A percentile compares a stretch with the other conserved stretches of the same genome.
These are phyloP conservation scores for Phyto melanocephala DNA, from an alignment of 2,888 invertebrate species.

Conservation along the genomic window DNA sequence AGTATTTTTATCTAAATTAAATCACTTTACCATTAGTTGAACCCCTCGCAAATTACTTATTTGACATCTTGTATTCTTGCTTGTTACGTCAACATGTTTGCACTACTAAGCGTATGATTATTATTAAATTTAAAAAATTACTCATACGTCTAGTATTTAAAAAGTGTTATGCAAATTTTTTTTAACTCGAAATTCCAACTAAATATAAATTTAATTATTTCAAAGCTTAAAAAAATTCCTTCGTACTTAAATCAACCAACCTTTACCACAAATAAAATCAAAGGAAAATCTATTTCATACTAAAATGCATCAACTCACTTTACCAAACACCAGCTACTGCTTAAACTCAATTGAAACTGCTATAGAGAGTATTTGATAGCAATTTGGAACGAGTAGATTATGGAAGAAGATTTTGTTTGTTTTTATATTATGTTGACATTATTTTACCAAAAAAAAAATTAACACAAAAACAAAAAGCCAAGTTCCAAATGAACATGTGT, in stretches of 20 bases:
- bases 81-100: neutral
- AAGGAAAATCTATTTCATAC: slow-evolving; percentile 9
- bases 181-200: neutral
- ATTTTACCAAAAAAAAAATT: slow-evolving; percentile 29
- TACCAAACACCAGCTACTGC: neutral
- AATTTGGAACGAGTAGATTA: slow-evolving; percentile 54
- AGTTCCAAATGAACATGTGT: neutral
- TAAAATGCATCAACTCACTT: neutral
- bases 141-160: neutral
- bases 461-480: neutral
- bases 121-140: neutral
- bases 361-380: slow-evolving; percentile 36
- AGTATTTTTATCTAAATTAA: too few relatives aligned
- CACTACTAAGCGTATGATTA: neutral
- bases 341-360: slow-evolving; percentile 40
- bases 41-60: too few relatives aligned
- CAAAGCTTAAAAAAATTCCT: neutral
- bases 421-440: slow-evolving; percentile 59
- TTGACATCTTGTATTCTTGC: neutral
- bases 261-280: neutral
- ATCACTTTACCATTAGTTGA: too few relatives aligned
- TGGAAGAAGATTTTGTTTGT: slow-evolving; percentile 50
- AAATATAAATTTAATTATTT: slow-evolving; percentile 31
- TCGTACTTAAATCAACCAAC: neutral
- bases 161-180: neutral